Percentiles rank a stretch among this genome's conserved stretches.
Evolutionary conservation across 2,888 invertebrate species (phyloP).

Genomic region (Eupithecia exiguata): DNA sequence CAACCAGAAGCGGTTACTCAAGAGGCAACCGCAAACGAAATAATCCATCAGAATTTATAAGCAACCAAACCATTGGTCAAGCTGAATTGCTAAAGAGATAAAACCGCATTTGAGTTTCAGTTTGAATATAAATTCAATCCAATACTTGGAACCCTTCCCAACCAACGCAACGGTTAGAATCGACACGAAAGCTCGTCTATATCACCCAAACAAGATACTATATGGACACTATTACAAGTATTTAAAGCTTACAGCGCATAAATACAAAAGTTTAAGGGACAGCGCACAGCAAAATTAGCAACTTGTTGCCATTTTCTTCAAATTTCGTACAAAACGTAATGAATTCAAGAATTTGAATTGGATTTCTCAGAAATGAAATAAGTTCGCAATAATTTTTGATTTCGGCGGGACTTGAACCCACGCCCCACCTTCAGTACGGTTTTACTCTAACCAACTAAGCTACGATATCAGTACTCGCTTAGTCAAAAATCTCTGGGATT

Average conservation of each 20-base stretch:
- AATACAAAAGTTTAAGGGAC: conserved; percentile 55
- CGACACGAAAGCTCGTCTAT: conserved; percentile 41
- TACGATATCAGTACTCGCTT: too few relatives aligned
- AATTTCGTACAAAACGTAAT: background rate
- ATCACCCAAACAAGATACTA: conserved; percentile 48
- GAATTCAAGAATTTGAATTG: background rate
- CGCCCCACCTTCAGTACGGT: too few relatives aligned
- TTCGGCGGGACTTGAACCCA: too few relatives aligned
- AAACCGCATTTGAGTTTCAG: conserved; percentile 18
- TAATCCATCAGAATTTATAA: conserved; percentile 10
- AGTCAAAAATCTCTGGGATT: too few relatives aligned
- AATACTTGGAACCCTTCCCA: conserved; percentile 32
- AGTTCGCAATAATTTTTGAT: too few relatives aligned
- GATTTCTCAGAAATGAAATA: too few relatives aligned
- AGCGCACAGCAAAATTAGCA: background rate
- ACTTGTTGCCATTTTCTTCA: background rate
- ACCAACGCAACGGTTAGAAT: conserved; percentile 32
- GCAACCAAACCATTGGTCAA: conserved; percentile 10
- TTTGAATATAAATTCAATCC: conserved; percentile 25
- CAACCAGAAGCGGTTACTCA: background rate
- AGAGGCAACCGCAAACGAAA: background rate
- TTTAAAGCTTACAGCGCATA: conserved; percentile 60
- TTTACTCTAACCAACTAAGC: too few relatives aligned
- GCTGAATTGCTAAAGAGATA: conserved; percentile 8
- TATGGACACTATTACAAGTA: conserved; percentile 57